Conservation (phyloP, 2,113 vertebrate species). For the Pitta sordida region DNA sequence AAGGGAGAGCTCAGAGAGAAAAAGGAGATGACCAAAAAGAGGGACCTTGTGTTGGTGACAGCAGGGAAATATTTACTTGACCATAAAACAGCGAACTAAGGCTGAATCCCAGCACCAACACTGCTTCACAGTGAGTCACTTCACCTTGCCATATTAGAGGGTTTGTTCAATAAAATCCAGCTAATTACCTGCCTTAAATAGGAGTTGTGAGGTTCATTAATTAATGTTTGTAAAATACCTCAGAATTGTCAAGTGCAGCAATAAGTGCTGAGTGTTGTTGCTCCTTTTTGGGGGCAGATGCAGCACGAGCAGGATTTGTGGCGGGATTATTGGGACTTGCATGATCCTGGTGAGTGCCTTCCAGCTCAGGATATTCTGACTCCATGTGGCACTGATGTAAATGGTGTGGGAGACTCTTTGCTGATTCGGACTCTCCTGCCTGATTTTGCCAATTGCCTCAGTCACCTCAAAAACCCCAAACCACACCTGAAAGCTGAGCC, state of each 20-base stretch:
- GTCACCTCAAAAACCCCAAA: neutral
- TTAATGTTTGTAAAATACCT: slow-evolving; percentile 5
- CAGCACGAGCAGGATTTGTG: neutral
- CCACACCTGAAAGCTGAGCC: neutral
- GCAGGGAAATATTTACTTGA: neutral
- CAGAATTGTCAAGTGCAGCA: neutral
- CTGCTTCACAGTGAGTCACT: neutral
- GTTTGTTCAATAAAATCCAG: neutral
- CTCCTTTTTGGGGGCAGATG: neutral
- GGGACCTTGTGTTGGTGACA: neutral
- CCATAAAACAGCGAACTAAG: neutral
- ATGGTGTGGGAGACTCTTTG: neutral
- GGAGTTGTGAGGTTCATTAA: slow-evolving; percentile 1
- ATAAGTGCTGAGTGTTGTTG: neutral
- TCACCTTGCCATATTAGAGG: neutral
- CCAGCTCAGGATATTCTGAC: neutral
- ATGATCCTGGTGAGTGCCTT: neutral
- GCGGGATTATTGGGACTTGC: neutral
- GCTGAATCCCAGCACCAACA: neutral
- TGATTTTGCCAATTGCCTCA: neutral
- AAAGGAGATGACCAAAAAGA: neutral
- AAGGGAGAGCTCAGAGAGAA: neutral
- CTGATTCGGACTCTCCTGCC: neutral
- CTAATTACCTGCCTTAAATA: slow-evolving; percentile 12
- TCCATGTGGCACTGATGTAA: neutral